Evolutionary conservation across 1,140 invertebrate genomes (phyloP).

Genomic region (Bradynema listronoti): DNA sequence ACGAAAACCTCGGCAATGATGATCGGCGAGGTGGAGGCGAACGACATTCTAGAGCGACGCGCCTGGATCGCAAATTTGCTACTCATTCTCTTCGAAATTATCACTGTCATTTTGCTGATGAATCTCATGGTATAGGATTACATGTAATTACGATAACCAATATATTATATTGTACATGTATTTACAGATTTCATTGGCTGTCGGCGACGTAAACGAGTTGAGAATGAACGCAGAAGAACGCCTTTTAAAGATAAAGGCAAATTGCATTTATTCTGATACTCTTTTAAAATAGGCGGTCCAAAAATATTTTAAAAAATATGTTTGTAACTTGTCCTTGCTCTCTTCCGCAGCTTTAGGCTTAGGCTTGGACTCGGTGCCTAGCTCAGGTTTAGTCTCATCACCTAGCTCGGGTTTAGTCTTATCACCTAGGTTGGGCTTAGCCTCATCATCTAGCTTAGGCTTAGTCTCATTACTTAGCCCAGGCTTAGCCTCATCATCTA

Average conservation of each 20-base stretch:
- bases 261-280: background rate
- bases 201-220: slow-evolving; percentile 43
- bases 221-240: slow-evolving; percentile 33
- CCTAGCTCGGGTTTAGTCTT: too few species aligned
- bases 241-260: slow-evolving; percentile 36
- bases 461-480: slow-evolving; percentile 4
- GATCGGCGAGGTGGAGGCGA: slow-evolving; percentile 46
- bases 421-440: too few species aligned
- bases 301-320: too few species aligned
- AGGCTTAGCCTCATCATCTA: background rate
- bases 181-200: slow-evolving; percentile 40
- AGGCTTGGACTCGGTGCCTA: too few species aligned
- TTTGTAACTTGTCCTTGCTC: background rate
- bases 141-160: background rate
- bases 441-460: too few species aligned
- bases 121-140: slow-evolving; percentile 43
- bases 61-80: slow-evolving; percentile 42
- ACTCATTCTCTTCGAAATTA: slow-evolving; percentile 42
- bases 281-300: background rate
- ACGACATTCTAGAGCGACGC: slow-evolving; percentile 41
- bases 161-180: background rate
- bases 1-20: slow-evolving; percentile 49
- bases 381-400: too few species aligned
- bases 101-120: slow-evolving; percentile 45
- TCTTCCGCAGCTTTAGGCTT: too few species aligned